Evolutionary conservation across 1,140 invertebrate genomes (phyloP).

Genomic region (Phymorhynchus buccinoides): DNA sequence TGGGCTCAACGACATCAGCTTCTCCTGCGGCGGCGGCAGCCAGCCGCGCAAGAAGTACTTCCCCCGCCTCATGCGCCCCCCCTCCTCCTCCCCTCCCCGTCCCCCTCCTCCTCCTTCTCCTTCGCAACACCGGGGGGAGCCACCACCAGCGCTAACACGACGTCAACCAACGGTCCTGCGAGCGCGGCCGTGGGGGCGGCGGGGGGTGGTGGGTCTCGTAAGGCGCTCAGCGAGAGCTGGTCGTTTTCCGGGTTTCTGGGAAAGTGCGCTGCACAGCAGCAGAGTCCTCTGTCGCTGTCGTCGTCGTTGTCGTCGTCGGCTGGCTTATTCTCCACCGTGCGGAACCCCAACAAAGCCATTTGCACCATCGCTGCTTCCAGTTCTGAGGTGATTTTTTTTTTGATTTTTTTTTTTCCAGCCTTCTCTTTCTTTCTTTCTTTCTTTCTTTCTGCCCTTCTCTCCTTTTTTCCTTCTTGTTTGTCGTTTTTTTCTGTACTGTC

Average conservation of each 20-base stretch:
- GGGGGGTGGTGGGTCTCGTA: slow-evolving; percentile 46
- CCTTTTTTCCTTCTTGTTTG: no score
- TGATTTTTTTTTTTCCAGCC: not conserved
- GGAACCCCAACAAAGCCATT: slow-evolving; percentile 73
- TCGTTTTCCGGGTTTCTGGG: slow-evolving; percentile 68
- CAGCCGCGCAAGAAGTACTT: slow-evolving; percentile 25
- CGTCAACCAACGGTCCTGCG: no score
- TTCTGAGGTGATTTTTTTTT: slow-evolving; percentile 63
- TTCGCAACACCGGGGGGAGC: no score
- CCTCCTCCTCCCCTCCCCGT: no score
- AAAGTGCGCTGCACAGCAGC: slow-evolving; percentile 50
- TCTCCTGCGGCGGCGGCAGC: slow-evolving; percentile 48
- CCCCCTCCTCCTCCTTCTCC: no score
- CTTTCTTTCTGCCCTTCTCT: no score
- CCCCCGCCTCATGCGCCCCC: slow-evolving; percentile 52
- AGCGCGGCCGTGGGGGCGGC: not conserved
- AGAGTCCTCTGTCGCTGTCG: no score
- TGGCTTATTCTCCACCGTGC: slow-evolving; percentile 56
- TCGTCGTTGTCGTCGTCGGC: no score
- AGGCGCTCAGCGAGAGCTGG: slow-evolving; percentile 64
- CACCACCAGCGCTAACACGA: no score
- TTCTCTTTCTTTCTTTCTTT: not conserved
- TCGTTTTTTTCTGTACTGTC: not conserved
- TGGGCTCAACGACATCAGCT: slow-evolving; percentile 65
- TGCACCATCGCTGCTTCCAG: slow-evolving; percentile 71